These are phyloP conservation scores for Acanthurus leucopareius DNA, from an alignment of 2,797 vertebrate species.

Conservation along the genomic window DNA sequence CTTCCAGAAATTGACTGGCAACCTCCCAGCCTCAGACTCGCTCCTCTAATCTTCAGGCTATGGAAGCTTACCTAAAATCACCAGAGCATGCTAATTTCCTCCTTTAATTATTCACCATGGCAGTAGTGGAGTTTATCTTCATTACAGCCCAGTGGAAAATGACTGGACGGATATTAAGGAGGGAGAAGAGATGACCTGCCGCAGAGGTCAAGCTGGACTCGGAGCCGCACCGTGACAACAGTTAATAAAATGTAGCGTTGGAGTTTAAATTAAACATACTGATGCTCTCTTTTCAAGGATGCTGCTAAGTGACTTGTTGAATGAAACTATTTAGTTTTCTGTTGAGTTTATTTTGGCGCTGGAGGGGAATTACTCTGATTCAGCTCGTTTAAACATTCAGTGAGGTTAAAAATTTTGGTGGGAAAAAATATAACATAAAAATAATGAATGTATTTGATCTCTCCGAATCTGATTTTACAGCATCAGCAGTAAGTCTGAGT, in stretches of 20 bases:
- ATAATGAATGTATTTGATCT: not conserved
- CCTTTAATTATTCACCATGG: conserved; percentile 63
- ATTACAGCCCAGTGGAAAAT: conserved; percentile 38
- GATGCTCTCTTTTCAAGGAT: not conserved
- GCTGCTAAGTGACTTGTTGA: not conserved
- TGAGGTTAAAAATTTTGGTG: not conserved
- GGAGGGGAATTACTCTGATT: not conserved
- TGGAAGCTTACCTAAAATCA: conserved; percentile 42
- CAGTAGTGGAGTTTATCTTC: conserved; percentile 54
- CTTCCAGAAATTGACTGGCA: conserved; percentile 44
- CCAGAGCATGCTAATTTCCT: conserved; percentile 56
- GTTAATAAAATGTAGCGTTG: not conserved
- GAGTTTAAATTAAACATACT: not conserved
- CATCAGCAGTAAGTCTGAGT: not conserved
- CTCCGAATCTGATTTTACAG: not conserved
- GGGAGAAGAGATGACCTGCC: conserved; percentile 43
- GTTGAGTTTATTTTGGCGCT: not conserved
- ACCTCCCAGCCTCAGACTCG: conserved; percentile 22
- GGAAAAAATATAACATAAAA: not conserved
- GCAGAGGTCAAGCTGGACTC: conserved; percentile 31
- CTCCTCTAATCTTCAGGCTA: conserved; percentile 42
- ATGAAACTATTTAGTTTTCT: not conserved
- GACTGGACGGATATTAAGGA: conserved; percentile 59
- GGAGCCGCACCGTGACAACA: not conserved
- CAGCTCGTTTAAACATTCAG: not conserved